phyloP scores from a whole-genome alignment of 2,113 vertebrate genomes.

The Epinephelus cyanopodus region DNA sequence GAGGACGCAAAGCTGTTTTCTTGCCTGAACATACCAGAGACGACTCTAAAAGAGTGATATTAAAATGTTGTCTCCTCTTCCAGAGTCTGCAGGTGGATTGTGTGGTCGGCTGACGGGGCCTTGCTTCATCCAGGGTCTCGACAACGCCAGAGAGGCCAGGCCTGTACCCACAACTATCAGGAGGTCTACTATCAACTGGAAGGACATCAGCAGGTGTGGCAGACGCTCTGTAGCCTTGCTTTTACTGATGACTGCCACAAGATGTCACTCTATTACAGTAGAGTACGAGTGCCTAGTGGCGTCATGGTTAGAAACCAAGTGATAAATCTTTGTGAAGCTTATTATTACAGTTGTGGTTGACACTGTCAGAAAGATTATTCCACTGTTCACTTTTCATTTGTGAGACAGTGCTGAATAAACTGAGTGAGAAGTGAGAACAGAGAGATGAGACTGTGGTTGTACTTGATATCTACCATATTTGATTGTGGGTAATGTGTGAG shows the following conservation, averaged over 20 bases:
- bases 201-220: conserved; percentile 87
- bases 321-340: neutral
- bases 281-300: neutral
- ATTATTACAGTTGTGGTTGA: conserved; percentile 11
- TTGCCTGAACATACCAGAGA: neutral
- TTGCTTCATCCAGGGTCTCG: conserved; percentile 75
- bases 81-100: conserved; percentile 85
- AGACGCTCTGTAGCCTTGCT: neutral
- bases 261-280: conserved; percentile 39
- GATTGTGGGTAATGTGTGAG: neutral
- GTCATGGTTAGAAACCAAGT: neutral
- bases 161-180: conserved; percentile 69
- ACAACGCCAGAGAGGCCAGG: neutral
- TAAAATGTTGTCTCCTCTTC: conserved; percentile 1
- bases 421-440: neutral
- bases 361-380: conserved; percentile 4
- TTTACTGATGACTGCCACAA: conserved; percentile 32
- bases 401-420: conserved; percentile 16
- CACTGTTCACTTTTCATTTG: neutral
- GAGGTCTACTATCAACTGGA: conserved; percentile 86
- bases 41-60: neutral
- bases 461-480: neutral
- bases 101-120: conserved; percentile 84
- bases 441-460: conserved; percentile 18
- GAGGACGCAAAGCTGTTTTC: neutral